Evolutionary conservation across 2,797 vertebrate species (phyloP), one percentile per base, ranked within the genome.

Genomic region (Sarcoramphus papa): DNA sequence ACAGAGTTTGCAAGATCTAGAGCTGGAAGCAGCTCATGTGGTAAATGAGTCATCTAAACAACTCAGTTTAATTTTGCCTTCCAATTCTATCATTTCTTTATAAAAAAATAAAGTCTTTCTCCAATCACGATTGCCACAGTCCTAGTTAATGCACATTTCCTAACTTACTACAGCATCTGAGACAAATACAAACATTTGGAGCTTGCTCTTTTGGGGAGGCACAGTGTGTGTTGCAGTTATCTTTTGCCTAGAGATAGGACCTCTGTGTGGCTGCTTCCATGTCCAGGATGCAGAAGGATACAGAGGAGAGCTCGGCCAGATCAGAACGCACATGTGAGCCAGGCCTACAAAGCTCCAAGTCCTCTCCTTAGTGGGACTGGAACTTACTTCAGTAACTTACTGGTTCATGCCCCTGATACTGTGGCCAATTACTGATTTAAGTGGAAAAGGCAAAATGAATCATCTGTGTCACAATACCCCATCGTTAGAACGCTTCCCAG

Each of bases 1-100:
- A 72, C 33, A 37, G 68, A 73, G 35, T 62, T 90, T 93, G 77
- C 92, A 88, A 96, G 78, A 86, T 70, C 35, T 60, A 90, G 69
- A 95, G 78, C 75, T 95, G 84, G 57, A 96, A 94, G 67, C 31
- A 81, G 74, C 57, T 93, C 68, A 70, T 95, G 69, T 83, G 80
- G 85, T 87, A 81, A 94, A 75, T 97, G 95, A 97, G 80, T 97
- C 95, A 96, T 90, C 80, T 63, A 83, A 97, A 93, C 68, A 90
- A 79, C 33, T 94, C 45, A 12, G 30, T 82, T 89, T 57, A 57
- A 72, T 78, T 80, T 73, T 76, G 48, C 45, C 81, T 88, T 95
- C 64, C 84, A 90, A 50, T 60, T 80, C 70, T 65, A 64, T 82
- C 15, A 27, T 64, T 74, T 43, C 35, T 67, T 70, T 74, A 43